Evolutionary conservation across 2,888 invertebrate genomes (phyloP), one percentile per base, ranked within the genome.

Genomic region (Cerastis leucographa): DNA sequence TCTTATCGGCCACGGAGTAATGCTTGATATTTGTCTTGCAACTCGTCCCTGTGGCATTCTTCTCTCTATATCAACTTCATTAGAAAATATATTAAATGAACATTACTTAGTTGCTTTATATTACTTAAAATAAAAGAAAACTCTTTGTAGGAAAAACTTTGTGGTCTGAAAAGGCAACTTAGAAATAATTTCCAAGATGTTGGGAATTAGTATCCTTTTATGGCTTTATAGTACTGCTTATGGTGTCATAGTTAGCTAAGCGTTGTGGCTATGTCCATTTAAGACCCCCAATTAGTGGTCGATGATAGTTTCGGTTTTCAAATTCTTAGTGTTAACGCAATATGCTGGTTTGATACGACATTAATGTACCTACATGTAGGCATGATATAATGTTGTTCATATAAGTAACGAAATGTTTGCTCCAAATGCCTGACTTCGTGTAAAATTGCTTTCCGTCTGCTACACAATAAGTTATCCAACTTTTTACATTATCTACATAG

Each of bases 1-100:
- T 89, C 92, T 93, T 95, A 95, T 95, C 96, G 92, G 88, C 85
- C 80, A 81, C 81, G 87, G 90, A 94, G 92, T 95, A 95, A 95
- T 95, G 94, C 90, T 88, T 87, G 90, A 87, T 87, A 95, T 96
- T 94, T 93, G 93, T 95, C 95, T 94, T 90, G 87, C 84, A 86
- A 87, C 84, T 79, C 88, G 88, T 90, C 92, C 90, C 92, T 92
- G 91, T 92, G 91, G 92, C 92, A 93, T 93, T 92, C 88, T 89
- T 93, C 93, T 91, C 91, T 90, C 91, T 91, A 90, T 92, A 94
- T 94, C 93, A 93, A 90, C 88, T 92, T 91, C 76, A 77, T 85
- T 83, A 82, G 68, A 72, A 83, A 84, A 84, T 80, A 69, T 85
- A 76, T 84, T 67, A 80, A 79, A 49, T 61, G 56, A 64, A 49